These are phyloP conservation scores for Puffinus mauretanicus DNA, from an alignment of 2,113 vertebrate species.

Conservation along the genomic window DNA sequence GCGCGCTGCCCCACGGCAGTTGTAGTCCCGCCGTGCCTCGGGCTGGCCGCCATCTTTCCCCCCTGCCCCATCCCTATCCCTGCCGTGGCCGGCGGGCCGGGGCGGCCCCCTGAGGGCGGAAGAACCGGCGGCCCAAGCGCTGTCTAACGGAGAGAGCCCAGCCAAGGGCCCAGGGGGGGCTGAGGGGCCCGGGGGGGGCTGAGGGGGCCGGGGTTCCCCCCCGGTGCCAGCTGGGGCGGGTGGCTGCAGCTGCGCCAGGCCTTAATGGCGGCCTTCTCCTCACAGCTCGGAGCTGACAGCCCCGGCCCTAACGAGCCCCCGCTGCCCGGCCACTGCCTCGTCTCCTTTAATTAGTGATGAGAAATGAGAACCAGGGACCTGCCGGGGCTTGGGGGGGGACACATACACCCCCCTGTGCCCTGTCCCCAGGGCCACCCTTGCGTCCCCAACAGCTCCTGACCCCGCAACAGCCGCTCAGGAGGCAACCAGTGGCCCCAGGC, in stretches of 20 bases:
- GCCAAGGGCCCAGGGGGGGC: not conserved
- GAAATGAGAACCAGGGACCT: not conserved
- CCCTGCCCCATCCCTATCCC: too few relatives aligned
- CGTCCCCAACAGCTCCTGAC: not conserved
- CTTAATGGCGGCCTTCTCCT: not conserved
- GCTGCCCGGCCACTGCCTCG: rapidly evolving
- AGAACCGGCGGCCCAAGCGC: not conserved
- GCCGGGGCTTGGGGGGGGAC: not conserved
- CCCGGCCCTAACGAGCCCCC: not conserved
- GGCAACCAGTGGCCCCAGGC: not conserved
- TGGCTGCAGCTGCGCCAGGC: too few relatives aligned
- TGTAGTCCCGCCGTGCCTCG: not conserved
- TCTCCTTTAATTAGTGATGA: not conserved
- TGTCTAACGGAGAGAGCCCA: not conserved
- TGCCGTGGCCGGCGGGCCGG: not conserved
- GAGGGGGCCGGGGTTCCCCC: too few relatives aligned
- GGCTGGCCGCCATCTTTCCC: not conserved
- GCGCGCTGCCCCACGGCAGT: not conserved
- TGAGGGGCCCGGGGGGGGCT: not conserved
- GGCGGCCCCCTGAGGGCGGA: not conserved
- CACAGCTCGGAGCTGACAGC: not conserved
- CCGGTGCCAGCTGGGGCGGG: too few relatives aligned
- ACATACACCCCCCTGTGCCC: not conserved
- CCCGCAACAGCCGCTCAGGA: not conserved
- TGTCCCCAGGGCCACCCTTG: not conserved